Evolutionary conservation across 2,888 invertebrate species (phyloP).

Genomic region (Drosophila hamatofila): DNA sequence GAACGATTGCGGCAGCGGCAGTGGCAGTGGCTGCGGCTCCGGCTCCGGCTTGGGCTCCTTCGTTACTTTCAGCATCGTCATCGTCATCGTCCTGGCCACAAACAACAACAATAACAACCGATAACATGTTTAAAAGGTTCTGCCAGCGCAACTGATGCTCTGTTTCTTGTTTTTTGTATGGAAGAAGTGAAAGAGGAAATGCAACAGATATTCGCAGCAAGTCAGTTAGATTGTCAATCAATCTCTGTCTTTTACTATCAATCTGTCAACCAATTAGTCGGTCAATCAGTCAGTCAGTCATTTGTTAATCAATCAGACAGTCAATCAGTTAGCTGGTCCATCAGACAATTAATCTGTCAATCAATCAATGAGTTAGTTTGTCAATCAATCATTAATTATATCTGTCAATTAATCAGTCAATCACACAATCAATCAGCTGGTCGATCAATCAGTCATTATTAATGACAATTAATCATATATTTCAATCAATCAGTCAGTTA

Average conservation of each 20-base stretch:
- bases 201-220: not conserved
- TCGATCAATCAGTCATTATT: not conserved
- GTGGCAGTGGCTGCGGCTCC: constrained; percentile 22
- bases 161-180: not conserved
- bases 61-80: constrained; percentile 57
- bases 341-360: not conserved
- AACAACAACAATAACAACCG: constrained; percentile 41
- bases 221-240: not conserved
- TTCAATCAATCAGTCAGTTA: not conserved
- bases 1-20: constrained; percentile 44
- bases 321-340: not conserved
- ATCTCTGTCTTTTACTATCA: not conserved
- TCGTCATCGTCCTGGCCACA: constrained; percentile 45
- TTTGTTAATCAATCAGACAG: not conserved
- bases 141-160: not conserved
- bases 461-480: no score
- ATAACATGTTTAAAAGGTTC: not conserved
- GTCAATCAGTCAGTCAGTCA: not conserved
- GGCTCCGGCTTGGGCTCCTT: constrained; percentile 46
- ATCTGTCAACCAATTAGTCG: no score
- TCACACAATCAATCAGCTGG: not conserved
- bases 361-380: not conserved
- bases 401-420: not conserved
- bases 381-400: not conserved
- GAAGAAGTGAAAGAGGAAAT: not conserved